Base-by-base conservation (phyloP, 2,888 invertebrate species). In the Podabrus alpinus region DNA sequence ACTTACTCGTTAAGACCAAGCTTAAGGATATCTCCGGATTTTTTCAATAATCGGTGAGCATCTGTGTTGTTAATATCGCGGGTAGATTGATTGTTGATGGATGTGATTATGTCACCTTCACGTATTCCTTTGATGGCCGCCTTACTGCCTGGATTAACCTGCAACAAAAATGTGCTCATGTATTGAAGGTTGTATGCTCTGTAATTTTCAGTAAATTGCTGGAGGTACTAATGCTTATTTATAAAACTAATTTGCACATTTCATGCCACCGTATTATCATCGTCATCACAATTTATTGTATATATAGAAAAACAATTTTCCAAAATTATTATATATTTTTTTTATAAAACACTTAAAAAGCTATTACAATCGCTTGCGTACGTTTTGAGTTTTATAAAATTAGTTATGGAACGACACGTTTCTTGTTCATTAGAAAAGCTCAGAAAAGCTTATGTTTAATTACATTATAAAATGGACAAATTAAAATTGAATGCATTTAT, bases 131-230 rank as follows among this genome's bases (percentile, higher is more conserved):
- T 91, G 81, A 92, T 88, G 25, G 94, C 93, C n/a, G 95, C 95
- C 86, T 95, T 95, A 82, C 95, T 94, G 71, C 94, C 95, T 10
- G 95, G 95, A 87, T 95, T 95, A 82, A 95, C 95, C 95, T 95
- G 90, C 71, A 92, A 91, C 81, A 82, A 81, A 74, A 74, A 71
- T 61, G 70, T 67, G 68, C 9, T 10, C 13, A 81, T 84, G 84
- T 88, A 88, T 82, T 86, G 88, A 88, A 88, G 88, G 88, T 87
- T 86, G 89, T 81, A 16, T 66, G 69, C 45, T 59, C 60, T 19
- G 17, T 16, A 61, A 21, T 45, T 45, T 45, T 45, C 45, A 45
- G 13, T 1, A 45, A 45, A 45, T 45, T 45, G 2, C 45, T n/a
- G 45, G n/a, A 45, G 4, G n/a, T n/a, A 25, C 9, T 25, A 45